Conservation (phyloP, 2,113 vertebrate species). For the Oenanthe oenanthe region DNA sequence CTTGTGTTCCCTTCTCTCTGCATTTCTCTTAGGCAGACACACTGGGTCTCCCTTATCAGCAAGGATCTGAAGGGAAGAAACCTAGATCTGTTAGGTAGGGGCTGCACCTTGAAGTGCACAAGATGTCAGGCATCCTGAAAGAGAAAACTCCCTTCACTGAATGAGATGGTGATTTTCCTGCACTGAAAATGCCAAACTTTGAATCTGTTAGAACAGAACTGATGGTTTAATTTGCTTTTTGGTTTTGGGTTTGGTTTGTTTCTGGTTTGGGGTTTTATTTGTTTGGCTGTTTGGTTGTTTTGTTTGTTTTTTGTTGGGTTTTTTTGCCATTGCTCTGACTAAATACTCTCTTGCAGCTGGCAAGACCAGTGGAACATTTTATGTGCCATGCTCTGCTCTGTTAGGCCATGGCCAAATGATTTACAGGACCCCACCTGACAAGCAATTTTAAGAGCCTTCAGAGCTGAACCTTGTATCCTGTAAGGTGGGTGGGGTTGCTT, state of each 20-base stretch:
- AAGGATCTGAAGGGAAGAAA: neutral
- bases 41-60: neutral
- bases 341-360: neutral
- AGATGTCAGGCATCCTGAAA: neutral
- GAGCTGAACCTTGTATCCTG: neutral
- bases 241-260: neutral
- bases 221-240: neutral
- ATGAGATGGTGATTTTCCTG: fast-evolving
- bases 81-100: no score
- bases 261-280: no score
- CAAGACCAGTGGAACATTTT: neutral
- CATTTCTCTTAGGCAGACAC: neutral
- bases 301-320: neutral
- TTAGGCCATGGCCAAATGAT: neutral
- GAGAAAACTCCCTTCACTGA: neutral
- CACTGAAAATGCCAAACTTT: neutral
- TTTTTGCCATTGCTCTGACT: neutral
- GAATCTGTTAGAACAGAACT: neutral
- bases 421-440: fast-evolving
- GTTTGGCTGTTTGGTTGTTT: neutral
- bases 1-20: neutral
- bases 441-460: neutral
- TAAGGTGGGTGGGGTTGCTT: neutral
- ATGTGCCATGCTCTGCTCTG: neutral
- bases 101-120: neutral